A percentile compares a stretch with the other conserved stretches of the same genome.
Evolutionary conservation across 2,888 invertebrate genomes (phyloP).

Genomic region (Iphiclides podalirius): DNA sequence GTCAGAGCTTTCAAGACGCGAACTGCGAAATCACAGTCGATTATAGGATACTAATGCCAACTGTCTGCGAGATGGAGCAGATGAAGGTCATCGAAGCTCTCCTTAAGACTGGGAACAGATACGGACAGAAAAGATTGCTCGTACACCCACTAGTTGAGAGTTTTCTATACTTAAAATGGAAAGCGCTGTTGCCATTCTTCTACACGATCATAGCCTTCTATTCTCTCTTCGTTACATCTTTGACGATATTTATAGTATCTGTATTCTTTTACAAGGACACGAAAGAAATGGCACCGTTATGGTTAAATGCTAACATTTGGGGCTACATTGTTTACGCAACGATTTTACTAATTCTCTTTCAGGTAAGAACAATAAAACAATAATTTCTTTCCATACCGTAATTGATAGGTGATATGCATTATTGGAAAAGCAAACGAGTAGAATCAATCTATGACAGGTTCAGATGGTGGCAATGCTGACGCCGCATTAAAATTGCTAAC

Average conservation of each 20-base stretch:
- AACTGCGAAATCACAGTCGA: slow-evolving; percentile 72
- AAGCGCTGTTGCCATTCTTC: slow-evolving; percentile 74
- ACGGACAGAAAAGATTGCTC: slow-evolving; percentile 66
- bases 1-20: slow-evolving; percentile 55
- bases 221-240: slow-evolving; percentile 66
- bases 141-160: slow-evolving; percentile 80
- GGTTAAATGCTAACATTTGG: slow-evolving; percentile 54
- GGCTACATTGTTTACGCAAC: slow-evolving; percentile 58
- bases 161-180: slow-evolving; percentile 80
- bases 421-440: too few species aligned
- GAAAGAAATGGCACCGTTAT: slow-evolving; percentile 41
- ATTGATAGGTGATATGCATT: too few species aligned
- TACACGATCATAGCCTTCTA: slow-evolving; percentile 73
- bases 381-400: too few species aligned
- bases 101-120: slow-evolving; percentile 73
- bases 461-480: too few species aligned
- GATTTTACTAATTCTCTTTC: slow-evolving; percentile 57
- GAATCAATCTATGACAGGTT: too few species aligned
- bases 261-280: slow-evolving; percentile 72
- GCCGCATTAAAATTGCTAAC: too few species aligned
- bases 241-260: slow-evolving; percentile 70
- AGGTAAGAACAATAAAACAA: slow-evolving; percentile 45
- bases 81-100: slow-evolving; percentile 79
- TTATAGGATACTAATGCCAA: slow-evolving; percentile 71
- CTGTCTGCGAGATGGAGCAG: slow-evolving; percentile 66